Evolutionary conservation across 2,113 vertebrate species (phyloP).

Genomic region (Petromus typicus): DNA sequence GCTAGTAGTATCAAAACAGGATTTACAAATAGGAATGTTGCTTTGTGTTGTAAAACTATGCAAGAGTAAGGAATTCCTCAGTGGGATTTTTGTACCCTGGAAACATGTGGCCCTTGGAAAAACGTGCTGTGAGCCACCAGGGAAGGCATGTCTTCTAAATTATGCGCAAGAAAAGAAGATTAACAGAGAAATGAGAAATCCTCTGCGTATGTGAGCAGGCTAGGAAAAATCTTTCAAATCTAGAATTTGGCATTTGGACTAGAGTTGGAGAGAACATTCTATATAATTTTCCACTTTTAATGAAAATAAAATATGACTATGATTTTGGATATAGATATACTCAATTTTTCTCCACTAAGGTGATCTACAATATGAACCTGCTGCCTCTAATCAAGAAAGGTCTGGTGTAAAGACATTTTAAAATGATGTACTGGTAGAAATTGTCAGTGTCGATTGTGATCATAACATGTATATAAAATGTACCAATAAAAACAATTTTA

Average conservation of each 20-base stretch:
- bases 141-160: not conserved
- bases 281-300: not conserved
- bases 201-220: not conserved
- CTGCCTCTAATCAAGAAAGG: not conserved
- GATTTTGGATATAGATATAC: not conserved
- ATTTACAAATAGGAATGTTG: not conserved
- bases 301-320: slow-evolving; percentile 3
- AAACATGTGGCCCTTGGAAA: not conserved
- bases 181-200: not conserved
- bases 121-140: not conserved
- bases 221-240: slow-evolving; percentile 3
- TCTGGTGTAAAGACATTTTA: not conserved
- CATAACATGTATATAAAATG: no score
- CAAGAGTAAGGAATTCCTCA: not conserved
- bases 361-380: not conserved
- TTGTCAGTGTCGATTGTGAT: no score
- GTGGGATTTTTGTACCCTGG: not conserved
- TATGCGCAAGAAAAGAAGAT: not conserved
- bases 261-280: not conserved
- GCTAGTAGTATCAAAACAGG: not conserved
- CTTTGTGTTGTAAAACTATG: not conserved
- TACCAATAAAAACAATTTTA: no score
- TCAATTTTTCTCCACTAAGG: not conserved
- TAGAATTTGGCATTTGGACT: not conserved
- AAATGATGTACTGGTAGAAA: not conserved